A percentile compares a stretch with the other conserved stretches of the same genome.
Evolutionary conservation across 2,888 invertebrate genomes (phyloP).

Genomic region (Elmis aenea): DNA sequence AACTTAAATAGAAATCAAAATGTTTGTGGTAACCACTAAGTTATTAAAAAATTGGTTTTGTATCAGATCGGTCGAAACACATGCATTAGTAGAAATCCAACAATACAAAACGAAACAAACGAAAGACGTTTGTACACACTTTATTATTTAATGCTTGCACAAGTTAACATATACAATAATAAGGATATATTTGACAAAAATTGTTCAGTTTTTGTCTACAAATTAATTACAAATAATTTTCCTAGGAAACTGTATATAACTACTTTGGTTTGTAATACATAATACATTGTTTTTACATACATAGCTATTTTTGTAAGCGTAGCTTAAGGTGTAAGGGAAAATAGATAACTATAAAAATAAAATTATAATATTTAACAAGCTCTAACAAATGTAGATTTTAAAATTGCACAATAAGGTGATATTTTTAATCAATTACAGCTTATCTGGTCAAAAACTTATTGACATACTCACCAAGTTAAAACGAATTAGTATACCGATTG

Average conservation of each 20-base stretch:
- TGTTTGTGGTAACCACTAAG: too few relatives aligned
- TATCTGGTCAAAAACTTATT: neutral
- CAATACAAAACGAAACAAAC: too few relatives aligned
- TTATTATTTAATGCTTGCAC: slow-evolving; percentile 42
- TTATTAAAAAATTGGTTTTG: too few relatives aligned
- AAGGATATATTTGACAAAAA: slow-evolving; percentile 22
- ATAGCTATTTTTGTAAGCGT: slow-evolving; percentile 41
- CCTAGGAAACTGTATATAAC: slow-evolving; percentile 30
- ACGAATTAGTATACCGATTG: too few relatives aligned
- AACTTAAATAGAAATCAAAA: too few relatives aligned
- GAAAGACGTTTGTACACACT: slow-evolving; percentile 19
- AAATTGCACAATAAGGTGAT: neutral
- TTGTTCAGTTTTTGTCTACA: slow-evolving; percentile 22
- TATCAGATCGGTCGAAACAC: too few relatives aligned
- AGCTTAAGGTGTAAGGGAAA: slow-evolving; percentile 35
- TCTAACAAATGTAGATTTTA: slow-evolving; percentile 5
- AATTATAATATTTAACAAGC: slow-evolving; percentile 36
- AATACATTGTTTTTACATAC: slow-evolving; percentile 39
- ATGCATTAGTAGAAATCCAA: too few relatives aligned
- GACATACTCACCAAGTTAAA: too few relatives aligned
- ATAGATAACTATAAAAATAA: slow-evolving; percentile 38
- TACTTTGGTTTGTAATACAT: slow-evolving; percentile 24
- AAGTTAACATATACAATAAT: slow-evolving; percentile 38
- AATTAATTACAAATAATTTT: slow-evolving; percentile 29
- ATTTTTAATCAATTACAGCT: neutral